Conservation (phyloP, 2,888 invertebrate genomes). For the Hirtodrosophila cameraria region DNA sequence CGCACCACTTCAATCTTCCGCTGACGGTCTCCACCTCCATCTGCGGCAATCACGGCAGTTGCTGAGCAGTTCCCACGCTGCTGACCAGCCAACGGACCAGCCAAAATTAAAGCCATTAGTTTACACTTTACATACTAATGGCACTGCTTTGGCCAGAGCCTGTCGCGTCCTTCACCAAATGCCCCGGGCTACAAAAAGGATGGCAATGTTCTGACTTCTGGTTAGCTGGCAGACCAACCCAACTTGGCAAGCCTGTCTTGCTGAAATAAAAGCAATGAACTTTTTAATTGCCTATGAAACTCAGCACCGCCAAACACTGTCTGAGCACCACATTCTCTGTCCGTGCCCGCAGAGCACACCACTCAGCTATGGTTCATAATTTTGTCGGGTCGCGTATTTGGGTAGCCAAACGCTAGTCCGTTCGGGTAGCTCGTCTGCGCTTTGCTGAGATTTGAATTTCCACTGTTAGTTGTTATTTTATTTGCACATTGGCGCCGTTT, state of each 20-base stretch:
- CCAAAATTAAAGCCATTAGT: slow-evolving; percentile 79
- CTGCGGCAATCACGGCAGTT: background rate
- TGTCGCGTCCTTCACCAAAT: slow-evolving; percentile 39
- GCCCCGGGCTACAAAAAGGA: slow-evolving; percentile 29
- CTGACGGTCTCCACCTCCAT: slow-evolving; percentile 13
- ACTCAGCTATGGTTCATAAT: slow-evolving; percentile 35
- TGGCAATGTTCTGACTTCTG: slow-evolving; percentile 49
- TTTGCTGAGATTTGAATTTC: slow-evolving; percentile 62
- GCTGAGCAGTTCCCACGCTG: slow-evolving; percentile 74
- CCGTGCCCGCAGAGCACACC: background rate
- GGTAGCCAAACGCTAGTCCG: slow-evolving; percentile 47
- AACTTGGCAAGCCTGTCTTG: slow-evolving; percentile 12
- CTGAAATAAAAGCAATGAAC: slow-evolving; percentile 76
- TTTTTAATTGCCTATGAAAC: slow-evolving; percentile 78
- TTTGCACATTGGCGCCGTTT: slow-evolving; percentile 72
- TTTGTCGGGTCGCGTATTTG: slow-evolving; percentile 58
- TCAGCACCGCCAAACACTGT: slow-evolving; percentile 29
- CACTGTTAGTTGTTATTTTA: slow-evolving; percentile 56
- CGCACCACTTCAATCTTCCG: slow-evolving; percentile 22
- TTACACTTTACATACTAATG: slow-evolving; percentile 82
- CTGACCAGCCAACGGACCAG: slow-evolving; percentile 37
- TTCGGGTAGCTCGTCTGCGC: slow-evolving; percentile 14
- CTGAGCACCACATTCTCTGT: slow-evolving; percentile 13
- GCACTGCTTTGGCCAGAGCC: slow-evolving; percentile 40
- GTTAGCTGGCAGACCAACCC: slow-evolving; percentile 28